A percentile compares a stretch with the other conserved stretches of the same genome.
phyloP scores from a whole-genome alignment of 2,797 vertebrate genomes.

The Pangasius macronema region DNA sequence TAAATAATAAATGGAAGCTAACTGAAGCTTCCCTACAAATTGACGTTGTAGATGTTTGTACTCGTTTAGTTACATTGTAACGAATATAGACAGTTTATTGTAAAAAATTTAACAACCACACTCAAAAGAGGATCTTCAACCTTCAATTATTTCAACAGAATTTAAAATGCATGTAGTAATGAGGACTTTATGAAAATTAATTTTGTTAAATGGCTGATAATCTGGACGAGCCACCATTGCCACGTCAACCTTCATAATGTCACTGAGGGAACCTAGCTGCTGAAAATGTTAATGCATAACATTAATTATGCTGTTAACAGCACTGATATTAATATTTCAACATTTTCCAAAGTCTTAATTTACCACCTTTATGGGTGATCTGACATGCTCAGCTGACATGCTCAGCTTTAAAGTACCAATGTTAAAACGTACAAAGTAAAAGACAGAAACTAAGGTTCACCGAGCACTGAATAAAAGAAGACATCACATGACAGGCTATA shows the following conservation, averaged over 20 bases:
- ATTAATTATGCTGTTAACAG: background rate
- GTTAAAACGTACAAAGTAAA: too few relatives aligned
- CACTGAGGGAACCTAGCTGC: background rate
- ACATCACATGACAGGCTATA: conserved; percentile 24
- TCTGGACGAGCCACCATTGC: too few relatives aligned
- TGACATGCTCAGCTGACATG: conserved; percentile 5
- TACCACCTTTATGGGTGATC: background rate
- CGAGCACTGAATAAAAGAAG: conserved; percentile 40
- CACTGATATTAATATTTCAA: background rate
- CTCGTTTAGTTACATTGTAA: too few relatives aligned
- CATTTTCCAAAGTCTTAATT: background rate
- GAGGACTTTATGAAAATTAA: background rate
- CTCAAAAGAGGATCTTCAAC: background rate
- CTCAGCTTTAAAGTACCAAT: background rate
- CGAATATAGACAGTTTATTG: too few relatives aligned
- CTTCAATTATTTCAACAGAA: background rate
- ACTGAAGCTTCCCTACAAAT: background rate
- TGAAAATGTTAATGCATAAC: background rate
- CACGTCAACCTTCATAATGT: background rate
- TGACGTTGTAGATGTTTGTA: too few relatives aligned
- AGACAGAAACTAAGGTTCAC: background rate
- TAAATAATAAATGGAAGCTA: background rate
- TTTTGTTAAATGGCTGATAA: background rate
- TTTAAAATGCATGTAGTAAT: background rate
- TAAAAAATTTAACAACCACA: too few relatives aligned